Percentiles rank a stretch among this genome's conserved stretches.
phyloP scores from a whole-genome alignment of 2,888 invertebrate genomes.

The Drosophila recens region DNA sequence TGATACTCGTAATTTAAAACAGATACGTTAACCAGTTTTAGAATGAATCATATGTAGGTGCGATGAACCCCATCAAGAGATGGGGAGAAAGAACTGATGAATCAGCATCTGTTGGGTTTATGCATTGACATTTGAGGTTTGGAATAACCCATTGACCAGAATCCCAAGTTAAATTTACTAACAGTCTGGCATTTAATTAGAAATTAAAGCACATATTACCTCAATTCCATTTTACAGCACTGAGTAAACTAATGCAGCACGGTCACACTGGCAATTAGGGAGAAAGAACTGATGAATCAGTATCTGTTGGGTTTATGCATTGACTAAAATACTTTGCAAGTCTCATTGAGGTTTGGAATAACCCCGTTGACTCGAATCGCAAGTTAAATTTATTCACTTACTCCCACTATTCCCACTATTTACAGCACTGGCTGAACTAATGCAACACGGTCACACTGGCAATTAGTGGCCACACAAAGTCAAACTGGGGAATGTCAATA shows the following conservation, averaged over 20 bases:
- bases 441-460: conserved; percentile 43
- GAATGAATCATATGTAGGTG: conserved; percentile 30
- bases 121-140: conserved; percentile 16
- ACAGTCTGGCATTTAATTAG: conserved; percentile 6
- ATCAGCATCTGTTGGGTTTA: conserved; percentile 18
- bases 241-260: too few relatives aligned
- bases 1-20: neutral
- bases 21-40: conserved; percentile 12
- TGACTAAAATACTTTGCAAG: conserved; percentile 19
- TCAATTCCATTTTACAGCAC: neutral
- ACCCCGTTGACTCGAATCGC: conserved; percentile 3
- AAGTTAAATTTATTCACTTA: neutral
- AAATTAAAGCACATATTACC: conserved; percentile 11
- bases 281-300: conserved; percentile 20
- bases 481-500: conserved; percentile 68
- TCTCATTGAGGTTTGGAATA: conserved; percentile 14
- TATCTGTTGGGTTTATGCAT: conserved; percentile 18
- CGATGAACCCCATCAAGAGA: conserved; percentile 11
- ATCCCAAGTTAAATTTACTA: neutral
- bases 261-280: neutral
- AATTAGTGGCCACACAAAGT: conserved; percentile 42
- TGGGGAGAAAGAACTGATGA: conserved; percentile 10
- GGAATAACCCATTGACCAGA: conserved; percentile 18
- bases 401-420: neutral
- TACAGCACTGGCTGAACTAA: conserved; percentile 8